A percentile compares a stretch with the other conserved stretches of the same genome.
Evolutionary conservation across 2,888 invertebrate species (phyloP).

Genomic region (Pediacus dermestoides): DNA sequence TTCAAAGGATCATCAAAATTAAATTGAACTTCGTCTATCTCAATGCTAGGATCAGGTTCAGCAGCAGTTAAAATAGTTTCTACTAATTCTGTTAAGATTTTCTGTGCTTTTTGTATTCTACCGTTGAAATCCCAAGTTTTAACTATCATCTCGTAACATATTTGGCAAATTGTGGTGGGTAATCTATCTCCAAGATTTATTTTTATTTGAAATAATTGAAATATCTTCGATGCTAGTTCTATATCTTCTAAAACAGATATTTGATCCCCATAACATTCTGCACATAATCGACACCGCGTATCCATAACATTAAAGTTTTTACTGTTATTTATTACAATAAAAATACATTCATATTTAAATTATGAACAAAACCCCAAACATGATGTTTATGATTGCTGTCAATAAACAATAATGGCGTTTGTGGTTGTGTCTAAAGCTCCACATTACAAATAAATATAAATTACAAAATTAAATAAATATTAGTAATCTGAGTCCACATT

Average conservation of each 20-base stretch:
- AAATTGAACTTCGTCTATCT: constrained; percentile 1
- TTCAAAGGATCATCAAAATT: constrained; percentile 6
- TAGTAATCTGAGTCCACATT: too few relatives aligned
- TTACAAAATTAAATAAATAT: too few relatives aligned
- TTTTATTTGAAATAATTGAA: constrained; percentile 45
- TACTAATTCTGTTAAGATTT: constrained; percentile 33
- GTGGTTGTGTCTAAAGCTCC: too few relatives aligned
- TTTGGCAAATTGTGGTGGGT: constrained; percentile 41
- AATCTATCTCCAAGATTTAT: constrained; percentile 41
- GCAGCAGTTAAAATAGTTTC: constrained; percentile 11
- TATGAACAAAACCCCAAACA: constrained; percentile 10
- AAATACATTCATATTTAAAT: neutral
- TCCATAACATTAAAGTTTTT: constrained; percentile 34
- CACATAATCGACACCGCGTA: constrained; percentile 48
- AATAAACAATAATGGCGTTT: constrained; percentile 7
- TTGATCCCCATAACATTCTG: constrained; percentile 39
- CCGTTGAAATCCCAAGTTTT: constrained; percentile 46
- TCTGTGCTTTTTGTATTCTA: constrained; percentile 46
- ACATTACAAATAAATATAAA: too few relatives aligned
- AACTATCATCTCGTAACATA: constrained; percentile 45
- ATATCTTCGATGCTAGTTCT: constrained; percentile 39
- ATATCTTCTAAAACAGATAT: constrained; percentile 40
- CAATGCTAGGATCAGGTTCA: too few relatives aligned
- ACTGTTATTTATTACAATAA: neutral
- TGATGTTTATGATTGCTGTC: constrained; percentile 7